A percentile compares a stretch with the other conserved stretches of the same genome.
These are phyloP conservation scores for Formicarius rufipectus DNA, from an alignment of 2,113 vertebrate genomes.

Conservation along the genomic window DNA sequence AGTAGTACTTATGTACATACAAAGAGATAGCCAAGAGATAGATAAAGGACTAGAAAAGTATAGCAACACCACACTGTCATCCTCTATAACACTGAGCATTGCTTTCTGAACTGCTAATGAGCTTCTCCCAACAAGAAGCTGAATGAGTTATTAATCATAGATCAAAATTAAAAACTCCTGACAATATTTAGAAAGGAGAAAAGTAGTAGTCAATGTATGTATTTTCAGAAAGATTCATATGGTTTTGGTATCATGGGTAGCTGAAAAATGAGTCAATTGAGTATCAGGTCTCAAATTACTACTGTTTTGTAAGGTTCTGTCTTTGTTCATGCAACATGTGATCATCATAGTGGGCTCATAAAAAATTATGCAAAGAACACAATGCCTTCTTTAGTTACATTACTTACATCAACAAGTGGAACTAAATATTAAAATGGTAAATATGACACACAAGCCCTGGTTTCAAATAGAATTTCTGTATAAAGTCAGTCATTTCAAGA, in stretches of 20 bases:
- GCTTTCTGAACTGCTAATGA: neutral
- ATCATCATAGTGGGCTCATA: neutral
- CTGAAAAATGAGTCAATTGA: neutral
- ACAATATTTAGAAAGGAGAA: neutral
- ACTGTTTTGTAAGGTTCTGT: neutral
- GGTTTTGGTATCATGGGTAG: neutral
- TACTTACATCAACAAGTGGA: neutral
- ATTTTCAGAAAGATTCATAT: neutral
- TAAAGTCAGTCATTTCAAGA: neutral
- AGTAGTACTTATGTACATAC: neutral
- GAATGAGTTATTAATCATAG: neutral
- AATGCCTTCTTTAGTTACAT: neutral
- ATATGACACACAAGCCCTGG: neutral
- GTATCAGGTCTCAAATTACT: neutral
- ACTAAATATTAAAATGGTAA: neutral
- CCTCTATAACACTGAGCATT: neutral
- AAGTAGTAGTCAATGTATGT: neutral
- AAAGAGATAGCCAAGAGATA: neutral
- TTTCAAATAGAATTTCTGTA: slow-evolving; percentile 31
- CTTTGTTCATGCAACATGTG: neutral
- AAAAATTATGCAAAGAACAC: neutral
- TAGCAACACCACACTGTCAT: neutral
- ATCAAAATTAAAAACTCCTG: neutral
- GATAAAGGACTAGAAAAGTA: neutral
- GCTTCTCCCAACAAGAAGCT: neutral